These are phyloP conservation scores for Diachasmimorpha longicaudata DNA, from an alignment of 1,140 invertebrate genomes.

Conservation along the genomic window DNA sequence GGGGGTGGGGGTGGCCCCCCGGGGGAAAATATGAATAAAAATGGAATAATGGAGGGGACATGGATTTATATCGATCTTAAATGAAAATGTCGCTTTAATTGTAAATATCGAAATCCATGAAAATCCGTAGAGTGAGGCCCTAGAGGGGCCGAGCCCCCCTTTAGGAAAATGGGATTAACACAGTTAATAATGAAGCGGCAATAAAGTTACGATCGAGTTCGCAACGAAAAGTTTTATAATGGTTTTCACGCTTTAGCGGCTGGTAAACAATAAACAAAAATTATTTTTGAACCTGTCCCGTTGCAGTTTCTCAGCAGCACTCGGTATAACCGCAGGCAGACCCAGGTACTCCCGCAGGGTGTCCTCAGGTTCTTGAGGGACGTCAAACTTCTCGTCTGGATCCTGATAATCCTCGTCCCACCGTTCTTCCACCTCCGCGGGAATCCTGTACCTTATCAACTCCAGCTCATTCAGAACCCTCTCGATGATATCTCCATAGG, in stretches of 20 bases:
- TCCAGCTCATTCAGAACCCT: slow-evolving; percentile 36
- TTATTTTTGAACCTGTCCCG: slow-evolving; percentile 37
- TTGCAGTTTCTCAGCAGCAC: slow-evolving; percentile 39
- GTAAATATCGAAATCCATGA: too few species aligned
- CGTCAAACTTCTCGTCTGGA: slow-evolving; percentile 35
- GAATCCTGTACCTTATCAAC: slow-evolving; percentile 35
- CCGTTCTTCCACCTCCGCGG: slow-evolving; percentile 28
- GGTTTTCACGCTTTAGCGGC: too few species aligned
- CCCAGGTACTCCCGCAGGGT: slow-evolving; percentile 37
- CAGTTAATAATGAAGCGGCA: too few species aligned
- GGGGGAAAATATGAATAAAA: too few species aligned
- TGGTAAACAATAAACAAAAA: too few species aligned
- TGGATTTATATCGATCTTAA: background rate
- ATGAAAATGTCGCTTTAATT: background rate
- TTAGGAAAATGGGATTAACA: too few species aligned
- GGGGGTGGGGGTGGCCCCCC: too few species aligned
- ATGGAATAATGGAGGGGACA: too few species aligned
- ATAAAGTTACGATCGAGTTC: too few species aligned
- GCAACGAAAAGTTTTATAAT: too few species aligned
- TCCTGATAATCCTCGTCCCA: slow-evolving; percentile 35
- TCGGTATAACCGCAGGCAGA: slow-evolving; percentile 24
- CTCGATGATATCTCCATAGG: slow-evolving; percentile 30
- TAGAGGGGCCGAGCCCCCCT: too few species aligned
- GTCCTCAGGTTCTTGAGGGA: slow-evolving; percentile 29
- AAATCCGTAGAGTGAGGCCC: too few species aligned